Conservation (phyloP, 1,140 invertebrate species). For the Brachionus calyciflorus region DNA sequence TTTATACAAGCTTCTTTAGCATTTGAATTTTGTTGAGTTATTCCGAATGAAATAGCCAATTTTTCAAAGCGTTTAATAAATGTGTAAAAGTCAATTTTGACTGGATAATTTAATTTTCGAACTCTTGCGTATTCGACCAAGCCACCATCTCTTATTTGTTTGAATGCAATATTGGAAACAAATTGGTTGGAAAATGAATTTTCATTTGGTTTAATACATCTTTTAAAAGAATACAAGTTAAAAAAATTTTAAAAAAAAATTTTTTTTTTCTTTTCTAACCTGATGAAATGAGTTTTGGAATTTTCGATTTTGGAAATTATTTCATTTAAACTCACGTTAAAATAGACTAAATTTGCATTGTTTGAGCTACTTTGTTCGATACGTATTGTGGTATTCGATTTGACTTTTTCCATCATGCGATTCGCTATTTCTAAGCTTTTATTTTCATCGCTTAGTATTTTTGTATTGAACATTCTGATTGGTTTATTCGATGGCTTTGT, state of each 20-base stretch:
- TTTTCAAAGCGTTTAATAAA: conserved; percentile 29
- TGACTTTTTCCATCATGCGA: conserved; percentile 36
- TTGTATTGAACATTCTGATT: conserved; percentile 10
- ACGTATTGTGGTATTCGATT: background rate
- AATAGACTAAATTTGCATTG: conserved; percentile 31
- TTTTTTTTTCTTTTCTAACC: background rate
- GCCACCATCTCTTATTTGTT: conserved; percentile 93
- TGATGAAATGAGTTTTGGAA: conserved; percentile 10
- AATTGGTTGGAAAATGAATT: conserved; percentile 34
- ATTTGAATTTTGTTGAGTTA: background rate
- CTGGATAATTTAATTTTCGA: conserved; percentile 84
- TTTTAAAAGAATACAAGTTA: background rate
- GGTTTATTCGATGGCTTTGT: background rate
- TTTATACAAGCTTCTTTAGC: conserved; percentile 33
- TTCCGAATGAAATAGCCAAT: background rate
- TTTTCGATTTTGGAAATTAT: conserved; percentile 35
- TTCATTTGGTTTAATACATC: conserved; percentile 45
- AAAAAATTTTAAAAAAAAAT: background rate
- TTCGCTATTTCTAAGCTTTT: conserved; percentile 28
- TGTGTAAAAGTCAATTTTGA: conserved; percentile 51
- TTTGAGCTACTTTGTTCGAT: conserved; percentile 26
- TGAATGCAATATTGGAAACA: conserved; percentile 63
- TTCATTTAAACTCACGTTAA: conserved; percentile 11
- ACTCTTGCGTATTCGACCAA: conserved; percentile 99
- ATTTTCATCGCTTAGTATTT: background rate